Percentiles rank a stretch among this genome's conserved stretches.
Conservation (phyloP, 2,888 invertebrate genomes). For the Zootermopsis nevadensis region DNA sequence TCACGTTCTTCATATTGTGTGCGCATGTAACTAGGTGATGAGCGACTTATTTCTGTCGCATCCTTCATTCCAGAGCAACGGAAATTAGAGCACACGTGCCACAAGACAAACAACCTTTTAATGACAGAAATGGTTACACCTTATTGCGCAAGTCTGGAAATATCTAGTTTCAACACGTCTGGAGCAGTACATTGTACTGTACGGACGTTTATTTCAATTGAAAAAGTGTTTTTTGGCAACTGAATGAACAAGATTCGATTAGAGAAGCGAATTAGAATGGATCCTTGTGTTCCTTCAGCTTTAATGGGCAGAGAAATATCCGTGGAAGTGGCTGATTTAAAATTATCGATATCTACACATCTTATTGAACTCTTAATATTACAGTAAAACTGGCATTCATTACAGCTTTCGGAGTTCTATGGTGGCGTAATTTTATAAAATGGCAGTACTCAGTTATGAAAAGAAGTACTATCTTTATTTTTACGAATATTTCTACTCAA, state of each 20-base stretch:
- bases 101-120: neutral
- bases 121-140: neutral
- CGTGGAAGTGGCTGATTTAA: too few species aligned
- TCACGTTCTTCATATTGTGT: neutral
- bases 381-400: too few species aligned
- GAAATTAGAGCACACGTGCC: slow-evolving; percentile 13
- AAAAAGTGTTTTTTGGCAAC: neutral
- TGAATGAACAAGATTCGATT: neutral
- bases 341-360: too few species aligned
- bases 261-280: neutral
- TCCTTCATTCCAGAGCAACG: slow-evolving; percentile 15
- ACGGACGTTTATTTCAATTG: too few species aligned
- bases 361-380: too few species aligned
- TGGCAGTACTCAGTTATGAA: too few species aligned
- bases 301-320: too few species aligned
- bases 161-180: neutral
- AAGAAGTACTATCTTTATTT: too few species aligned
- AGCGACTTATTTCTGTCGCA: slow-evolving; percentile 16
- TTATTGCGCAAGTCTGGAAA: neutral
- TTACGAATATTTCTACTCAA: too few species aligned
- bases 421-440: too few species aligned
- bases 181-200: neutral
- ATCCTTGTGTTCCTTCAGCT: neutral
- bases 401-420: too few species aligned
- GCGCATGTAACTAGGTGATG: neutral